Conservation (phyloP, 2,113 vertebrate species). For the Ginglymostoma cirratum region DNA sequence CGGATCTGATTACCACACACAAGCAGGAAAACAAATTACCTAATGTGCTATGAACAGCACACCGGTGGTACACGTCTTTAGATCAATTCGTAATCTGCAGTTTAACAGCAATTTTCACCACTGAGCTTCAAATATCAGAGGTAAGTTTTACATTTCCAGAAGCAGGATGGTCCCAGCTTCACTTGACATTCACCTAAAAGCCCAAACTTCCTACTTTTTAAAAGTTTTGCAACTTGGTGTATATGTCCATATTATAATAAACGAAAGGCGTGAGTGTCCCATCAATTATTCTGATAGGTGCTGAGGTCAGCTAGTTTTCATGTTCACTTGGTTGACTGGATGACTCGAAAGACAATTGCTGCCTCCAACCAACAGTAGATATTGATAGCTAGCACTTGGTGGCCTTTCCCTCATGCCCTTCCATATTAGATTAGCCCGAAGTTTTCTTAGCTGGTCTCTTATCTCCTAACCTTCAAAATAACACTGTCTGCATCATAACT, state of each 20-base stretch:
- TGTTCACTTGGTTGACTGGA: neutral
- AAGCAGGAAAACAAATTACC: neutral
- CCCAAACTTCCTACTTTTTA: neutral
- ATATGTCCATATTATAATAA: neutral
- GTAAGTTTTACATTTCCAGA: neutral
- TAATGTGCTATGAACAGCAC: neutral
- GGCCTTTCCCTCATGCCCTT: neutral
- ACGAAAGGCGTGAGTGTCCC: neutral
- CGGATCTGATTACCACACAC: neutral
- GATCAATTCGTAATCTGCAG: neutral
- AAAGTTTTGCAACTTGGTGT: neutral
- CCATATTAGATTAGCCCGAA: neutral
- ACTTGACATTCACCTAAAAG: neutral
- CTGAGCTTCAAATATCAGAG: neutral
- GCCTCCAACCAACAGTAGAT: neutral
- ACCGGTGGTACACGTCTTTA: neutral
- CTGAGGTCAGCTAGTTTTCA: neutral
- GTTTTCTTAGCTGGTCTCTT: neutral
- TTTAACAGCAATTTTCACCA: neutral
- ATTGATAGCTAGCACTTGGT: neutral
- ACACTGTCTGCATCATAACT: neutral
- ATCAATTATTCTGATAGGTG: neutral
- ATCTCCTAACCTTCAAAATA: neutral
- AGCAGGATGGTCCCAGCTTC: neutral
- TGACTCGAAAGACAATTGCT: neutral